phyloP scores from a whole-genome alignment of 1,140 invertebrate species.

The Teleopsis dalmanni region DNA sequence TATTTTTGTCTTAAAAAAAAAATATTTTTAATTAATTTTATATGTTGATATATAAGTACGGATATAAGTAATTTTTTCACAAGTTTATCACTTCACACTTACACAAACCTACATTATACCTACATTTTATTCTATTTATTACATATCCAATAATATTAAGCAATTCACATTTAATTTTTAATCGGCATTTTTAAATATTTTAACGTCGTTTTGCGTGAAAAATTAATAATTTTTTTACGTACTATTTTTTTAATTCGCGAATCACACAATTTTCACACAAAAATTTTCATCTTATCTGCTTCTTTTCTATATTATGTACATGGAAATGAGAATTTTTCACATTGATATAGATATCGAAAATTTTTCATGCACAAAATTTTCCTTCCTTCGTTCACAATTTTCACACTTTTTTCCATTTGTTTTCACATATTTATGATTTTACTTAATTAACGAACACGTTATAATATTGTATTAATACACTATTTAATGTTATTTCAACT shows the following conservation, averaged over 20 bases:
- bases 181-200: background rate
- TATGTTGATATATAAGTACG: too few relatives aligned
- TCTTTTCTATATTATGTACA: background rate
- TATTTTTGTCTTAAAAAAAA: too few relatives aligned
- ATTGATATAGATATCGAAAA: conserved; percentile 12
- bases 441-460: background rate
- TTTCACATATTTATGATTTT: conserved; percentile 1
- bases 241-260: background rate
- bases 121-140: background rate
- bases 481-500: too few relatives aligned
- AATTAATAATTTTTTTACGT: background rate
- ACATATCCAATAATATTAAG: background rate
- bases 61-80: too few relatives aligned
- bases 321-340: conserved; percentile 12
- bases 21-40: too few relatives aligned
- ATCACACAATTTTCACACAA: conserved; percentile 4
- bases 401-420: background rate
- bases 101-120: too few relatives aligned
- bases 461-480: too few relatives aligned
- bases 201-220: background rate
- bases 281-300: conserved; percentile 5
- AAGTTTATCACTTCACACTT: too few relatives aligned
- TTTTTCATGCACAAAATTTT: conserved; percentile 9
- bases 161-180: background rate
- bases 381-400: background rate